A percentile compares a stretch with the other conserved stretches of the same genome.
phyloP scores from a whole-genome alignment of 2,113 vertebrate genomes.

The Labeo rohita region DNA sequence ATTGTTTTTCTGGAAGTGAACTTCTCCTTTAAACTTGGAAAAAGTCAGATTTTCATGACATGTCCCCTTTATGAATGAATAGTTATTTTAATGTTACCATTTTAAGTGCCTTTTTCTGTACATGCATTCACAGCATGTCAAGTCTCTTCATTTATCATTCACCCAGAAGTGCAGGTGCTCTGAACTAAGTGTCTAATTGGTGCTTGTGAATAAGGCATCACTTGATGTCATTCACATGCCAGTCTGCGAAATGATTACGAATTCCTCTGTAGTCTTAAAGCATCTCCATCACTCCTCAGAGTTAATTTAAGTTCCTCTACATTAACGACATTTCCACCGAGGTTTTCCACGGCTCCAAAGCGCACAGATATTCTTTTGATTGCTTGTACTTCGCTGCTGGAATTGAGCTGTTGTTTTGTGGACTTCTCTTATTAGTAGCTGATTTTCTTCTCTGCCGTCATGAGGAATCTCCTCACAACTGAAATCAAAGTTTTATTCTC shows the following conservation, averaged over 20 bases:
- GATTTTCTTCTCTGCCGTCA: neutral
- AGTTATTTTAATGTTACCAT: too few relatives aligned
- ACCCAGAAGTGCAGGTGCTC: neutral
- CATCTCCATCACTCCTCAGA: neutral
- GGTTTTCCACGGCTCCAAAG: neutral
- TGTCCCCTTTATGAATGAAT: too few relatives aligned
- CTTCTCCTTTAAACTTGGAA: too few relatives aligned
- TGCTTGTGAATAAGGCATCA: neutral
- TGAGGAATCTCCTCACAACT: neutral
- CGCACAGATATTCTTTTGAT: neutral
- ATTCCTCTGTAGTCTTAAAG: neutral
- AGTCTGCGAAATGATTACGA: neutral
- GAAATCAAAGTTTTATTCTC: constrained; percentile 18
- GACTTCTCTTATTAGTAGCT: neutral
- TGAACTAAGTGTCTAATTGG: neutral
- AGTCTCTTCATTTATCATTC: neutral
- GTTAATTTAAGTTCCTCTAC: neutral
- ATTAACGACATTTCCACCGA: neutral
- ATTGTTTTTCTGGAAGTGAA: too few relatives aligned
- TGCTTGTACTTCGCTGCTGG: neutral
- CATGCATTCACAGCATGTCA: neutral
- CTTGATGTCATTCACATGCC: neutral
- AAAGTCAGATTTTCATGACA: too few relatives aligned
- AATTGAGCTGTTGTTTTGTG: neutral
- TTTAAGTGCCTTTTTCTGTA: neutral